Percentiles rank a stretch among this genome's conserved stretches.
These are phyloP conservation scores for Falco naumanni DNA, from an alignment of 2,797 vertebrate species.

Conservation along the genomic window DNA sequence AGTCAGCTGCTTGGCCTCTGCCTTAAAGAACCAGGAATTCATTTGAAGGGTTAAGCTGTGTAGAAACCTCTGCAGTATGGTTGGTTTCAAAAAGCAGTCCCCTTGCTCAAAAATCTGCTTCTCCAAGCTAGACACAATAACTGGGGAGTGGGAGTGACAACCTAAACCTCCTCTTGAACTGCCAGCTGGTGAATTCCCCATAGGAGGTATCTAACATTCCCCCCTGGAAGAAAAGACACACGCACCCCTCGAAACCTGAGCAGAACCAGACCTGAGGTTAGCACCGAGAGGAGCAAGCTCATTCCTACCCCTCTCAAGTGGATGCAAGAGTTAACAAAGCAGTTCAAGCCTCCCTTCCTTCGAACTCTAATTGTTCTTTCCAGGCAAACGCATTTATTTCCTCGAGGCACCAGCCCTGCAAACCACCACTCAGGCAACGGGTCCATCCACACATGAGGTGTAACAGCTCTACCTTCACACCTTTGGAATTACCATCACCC, in stretches of 20 bases:
- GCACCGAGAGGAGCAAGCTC: background rate
- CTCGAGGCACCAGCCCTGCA: background rate
- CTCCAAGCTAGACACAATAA: background rate
- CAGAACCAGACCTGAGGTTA: background rate
- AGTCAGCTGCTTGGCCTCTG: background rate
- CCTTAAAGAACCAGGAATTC: background rate
- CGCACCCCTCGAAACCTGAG: background rate
- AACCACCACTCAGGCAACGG: fast-evolving
- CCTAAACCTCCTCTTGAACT: background rate
- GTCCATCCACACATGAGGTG: background rate
- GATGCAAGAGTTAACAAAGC: background rate
- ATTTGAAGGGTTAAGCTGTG: background rate
- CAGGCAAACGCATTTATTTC: background rate
- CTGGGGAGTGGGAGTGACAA: conserved; percentile 4
- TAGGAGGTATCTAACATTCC: background rate
- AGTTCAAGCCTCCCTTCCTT: background rate
- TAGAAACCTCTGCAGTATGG: background rate
- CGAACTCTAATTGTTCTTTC: background rate
- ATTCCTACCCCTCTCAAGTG: background rate
- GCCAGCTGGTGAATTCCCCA: background rate
- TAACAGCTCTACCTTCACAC: background rate
- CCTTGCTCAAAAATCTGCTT: background rate
- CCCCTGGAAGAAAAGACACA: background rate
- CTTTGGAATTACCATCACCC: background rate
- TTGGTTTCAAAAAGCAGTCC: background rate